Conservation (phyloP, 2,113 vertebrate species). For the Cheilinus undulatus region DNA sequence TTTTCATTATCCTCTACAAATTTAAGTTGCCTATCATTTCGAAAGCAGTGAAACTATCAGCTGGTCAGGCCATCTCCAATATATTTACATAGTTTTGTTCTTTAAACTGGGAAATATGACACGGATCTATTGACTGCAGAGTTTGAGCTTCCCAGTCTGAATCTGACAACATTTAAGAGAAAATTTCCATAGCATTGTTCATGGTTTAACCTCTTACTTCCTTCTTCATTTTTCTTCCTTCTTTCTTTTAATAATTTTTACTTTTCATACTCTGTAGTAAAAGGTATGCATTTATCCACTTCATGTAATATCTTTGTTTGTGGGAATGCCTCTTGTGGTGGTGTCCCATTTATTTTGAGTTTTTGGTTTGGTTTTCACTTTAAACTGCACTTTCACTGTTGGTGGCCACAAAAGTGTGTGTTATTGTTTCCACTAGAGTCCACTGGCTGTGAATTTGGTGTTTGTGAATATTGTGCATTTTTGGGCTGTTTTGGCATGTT, state of each 20-base stretch:
- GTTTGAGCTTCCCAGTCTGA: not conserved
- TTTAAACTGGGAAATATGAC: not conserved
- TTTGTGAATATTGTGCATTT: constrained; percentile 15
- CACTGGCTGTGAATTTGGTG: constrained; percentile 6
- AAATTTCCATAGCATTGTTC: constrained; percentile 10
- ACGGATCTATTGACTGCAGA: not conserved
- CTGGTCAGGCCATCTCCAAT: not conserved
- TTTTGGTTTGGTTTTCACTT: constrained; percentile 17
- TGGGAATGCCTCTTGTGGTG: constrained; percentile 24
- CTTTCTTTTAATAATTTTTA: not conserved
- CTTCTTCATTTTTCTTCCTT: constrained; percentile 3
- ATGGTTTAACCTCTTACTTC: constrained; percentile 7
- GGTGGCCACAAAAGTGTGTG: constrained; percentile 9
- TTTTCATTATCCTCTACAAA: not conserved
- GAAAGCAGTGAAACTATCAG: not conserved
- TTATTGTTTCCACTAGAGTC: constrained; percentile 12
- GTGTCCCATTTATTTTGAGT: not conserved
- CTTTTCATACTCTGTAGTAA: not conserved
- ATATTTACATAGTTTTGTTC: not conserved
- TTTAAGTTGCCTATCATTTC: not conserved
- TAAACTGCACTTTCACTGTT: constrained; percentile 16
- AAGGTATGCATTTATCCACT: not conserved
- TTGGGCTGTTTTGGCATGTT: constrained; percentile 55
- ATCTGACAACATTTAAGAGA: constrained; percentile 4
- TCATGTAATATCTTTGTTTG: not conserved